Base-by-base conservation (phyloP, 2,113 vertebrate species). In the Cettia cetti region DNA sequence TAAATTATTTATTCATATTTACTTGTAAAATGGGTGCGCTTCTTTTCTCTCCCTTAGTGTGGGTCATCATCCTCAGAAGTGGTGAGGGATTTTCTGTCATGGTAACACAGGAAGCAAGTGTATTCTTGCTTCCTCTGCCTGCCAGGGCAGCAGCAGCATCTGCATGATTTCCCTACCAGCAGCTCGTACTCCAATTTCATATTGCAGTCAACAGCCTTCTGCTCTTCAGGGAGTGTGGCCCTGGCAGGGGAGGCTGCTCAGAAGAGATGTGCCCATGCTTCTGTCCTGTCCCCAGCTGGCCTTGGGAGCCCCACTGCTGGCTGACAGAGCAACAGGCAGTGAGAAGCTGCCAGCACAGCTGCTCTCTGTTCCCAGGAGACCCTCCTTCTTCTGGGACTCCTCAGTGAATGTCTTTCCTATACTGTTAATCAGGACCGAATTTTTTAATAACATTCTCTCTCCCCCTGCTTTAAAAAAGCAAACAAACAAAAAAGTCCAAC, bases 381-480 rank as follows among this genome's bases (percentile, higher is more conserved):
- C 3, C 5, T 33, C 4, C 10, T 86, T 86, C 71, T 72, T 7
- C 65, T 44, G 65, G 24, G 68, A 40, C 20, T 68, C n/a, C 30
- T 3, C 8, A 15, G 21, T 5, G 31, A 45, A 27, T 19, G 6
- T 37, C 53, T n/a, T 84, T 65, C 27, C 44, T 61, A 15, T 11
- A 1, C 26, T 26, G 3, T 68, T 89, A 70, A 53, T 63, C 18
- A 68, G 60, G 33, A 57, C 42, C 7, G 44, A 21, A 0, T 59
- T 54, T 72, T 82, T 87, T 27, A 18, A 21, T 52, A 54, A 28
- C 0, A 3, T 19, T 82, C 9, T 31, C 13, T 28, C 28, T 19
- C 1, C 1, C 0, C 0, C 0, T 10, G 39, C 82, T 83, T 68
- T 7, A 6, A 69, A 70, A 27, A 40, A n/a, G n/a, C 44, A 52